Evolutionary conservation across 2,888 invertebrate genomes (phyloP).

Genomic region (Gisinianus flammeolus): DNA sequence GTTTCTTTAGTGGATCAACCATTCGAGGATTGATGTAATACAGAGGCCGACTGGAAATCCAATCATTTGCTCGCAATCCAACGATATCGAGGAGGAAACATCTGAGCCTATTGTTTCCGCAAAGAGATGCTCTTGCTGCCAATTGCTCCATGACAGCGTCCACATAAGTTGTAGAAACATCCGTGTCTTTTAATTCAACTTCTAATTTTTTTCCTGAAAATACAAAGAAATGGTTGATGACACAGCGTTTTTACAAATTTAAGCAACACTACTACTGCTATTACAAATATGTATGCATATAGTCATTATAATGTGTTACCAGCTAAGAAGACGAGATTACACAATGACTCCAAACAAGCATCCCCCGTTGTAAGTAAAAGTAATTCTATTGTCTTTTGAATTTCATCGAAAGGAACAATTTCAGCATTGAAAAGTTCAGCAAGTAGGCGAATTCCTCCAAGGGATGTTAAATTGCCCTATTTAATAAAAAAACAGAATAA

Average conservation of each 20-base stretch:
- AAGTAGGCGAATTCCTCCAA: not conserved
- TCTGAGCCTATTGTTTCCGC: conserved; percentile 24
- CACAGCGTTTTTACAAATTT: too few relatives aligned
- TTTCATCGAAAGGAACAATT: conserved; percentile 43
- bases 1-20: conserved; percentile 19
- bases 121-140: not conserved
- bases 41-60: conserved; percentile 26
- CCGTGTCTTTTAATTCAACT: conserved; percentile 27
- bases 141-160: conserved; percentile 29
- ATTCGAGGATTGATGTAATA: conserved; percentile 40
- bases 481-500: not conserved
- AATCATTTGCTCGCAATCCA: conserved; percentile 32
- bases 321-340: conserved; percentile 35
- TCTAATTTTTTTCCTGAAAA: conserved; percentile 31
- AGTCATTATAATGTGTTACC: not conserved
- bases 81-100: conserved; percentile 40
- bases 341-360: conserved; percentile 32
- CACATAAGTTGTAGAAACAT: conserved; percentile 18
- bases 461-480: conserved; percentile 3
- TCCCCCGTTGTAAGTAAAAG: conserved; percentile 29
- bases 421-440: conserved; percentile 54
- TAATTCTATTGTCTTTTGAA: conserved; percentile 30
- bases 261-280: too few relatives aligned
- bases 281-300: not conserved
- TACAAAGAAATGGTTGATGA: not conserved